Conservation (phyloP, 1,140 invertebrate species). For the Anadara kagoshimensis region DNA sequence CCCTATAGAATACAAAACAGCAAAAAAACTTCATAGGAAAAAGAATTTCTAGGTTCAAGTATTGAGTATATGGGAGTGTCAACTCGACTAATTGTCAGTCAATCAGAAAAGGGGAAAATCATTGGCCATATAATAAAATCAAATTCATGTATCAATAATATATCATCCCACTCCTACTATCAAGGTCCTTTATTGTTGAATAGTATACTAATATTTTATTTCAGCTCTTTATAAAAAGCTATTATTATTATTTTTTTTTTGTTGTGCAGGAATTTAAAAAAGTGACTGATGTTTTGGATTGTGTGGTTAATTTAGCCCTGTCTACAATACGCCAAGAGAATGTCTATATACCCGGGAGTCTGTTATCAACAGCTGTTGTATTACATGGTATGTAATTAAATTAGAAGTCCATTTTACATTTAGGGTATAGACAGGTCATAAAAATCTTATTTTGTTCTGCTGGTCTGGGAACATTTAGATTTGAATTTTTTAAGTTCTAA, state of each 20-base stretch:
- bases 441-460: background rate
- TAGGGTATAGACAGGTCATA: background rate
- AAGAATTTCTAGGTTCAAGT: too few relatives aligned
- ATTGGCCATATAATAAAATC: too few relatives aligned
- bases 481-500: background rate
- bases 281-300: slow-evolving; percentile 24
- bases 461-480: background rate
- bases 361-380: slow-evolving; percentile 49
- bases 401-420: background rate
- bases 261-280: slow-evolving; percentile 25
- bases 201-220: background rate
- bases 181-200: background rate
- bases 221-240: background rate
- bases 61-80: too few relatives aligned
- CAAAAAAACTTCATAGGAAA: too few relatives aligned
- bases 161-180: too few relatives aligned
- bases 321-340: slow-evolving; percentile 40
- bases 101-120: too few relatives aligned
- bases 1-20: too few relatives aligned
- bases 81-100: too few relatives aligned
- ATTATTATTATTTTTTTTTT: background rate
- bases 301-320: slow-evolving; percentile 36
- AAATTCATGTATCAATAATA: too few relatives aligned
- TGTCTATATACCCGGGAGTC: slow-evolving; percentile 28
- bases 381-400: slow-evolving; percentile 45